Percentiles rank a stretch among this genome's conserved stretches.
phyloP scores from a whole-genome alignment of 2,113 vertebrate genomes.

The Drymodes brunneopygia region DNA sequence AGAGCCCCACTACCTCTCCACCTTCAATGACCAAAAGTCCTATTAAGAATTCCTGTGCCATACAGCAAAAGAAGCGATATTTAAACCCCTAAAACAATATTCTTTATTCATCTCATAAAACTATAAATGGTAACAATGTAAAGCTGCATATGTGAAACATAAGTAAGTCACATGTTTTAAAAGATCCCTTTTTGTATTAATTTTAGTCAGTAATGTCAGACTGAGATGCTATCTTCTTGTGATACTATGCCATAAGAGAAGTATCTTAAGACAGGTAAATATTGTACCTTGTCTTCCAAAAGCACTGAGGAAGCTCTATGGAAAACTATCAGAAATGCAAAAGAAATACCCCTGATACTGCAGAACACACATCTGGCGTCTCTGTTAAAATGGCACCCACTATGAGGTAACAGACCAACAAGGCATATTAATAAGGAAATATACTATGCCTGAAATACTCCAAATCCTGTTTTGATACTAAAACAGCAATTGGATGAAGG shows the following conservation, averaged over 20 bases:
- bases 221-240: neutral
- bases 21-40: neutral
- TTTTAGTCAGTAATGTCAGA: neutral
- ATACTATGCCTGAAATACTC: neutral
- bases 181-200: neutral
- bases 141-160: neutral
- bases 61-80: neutral
- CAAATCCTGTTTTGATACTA: constrained; percentile 24
- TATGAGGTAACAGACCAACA: neutral
- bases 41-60: neutral
- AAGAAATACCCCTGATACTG: neutral
- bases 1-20: constrained; percentile 25
- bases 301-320: neutral
- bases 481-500: constrained; percentile 19
- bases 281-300: neutral
- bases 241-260: neutral
- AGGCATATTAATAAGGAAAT: neutral
- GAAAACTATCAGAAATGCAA: neutral
- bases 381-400: neutral
- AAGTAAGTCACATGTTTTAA: neutral
- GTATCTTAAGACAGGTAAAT: neutral
- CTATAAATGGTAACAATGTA: neutral
- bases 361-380: neutral
- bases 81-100: neutral
- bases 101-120: neutral